Evolutionary conservation across 2,797 vertebrate genomes (phyloP).

Genomic region (Ctenopoma multispine): DNA sequence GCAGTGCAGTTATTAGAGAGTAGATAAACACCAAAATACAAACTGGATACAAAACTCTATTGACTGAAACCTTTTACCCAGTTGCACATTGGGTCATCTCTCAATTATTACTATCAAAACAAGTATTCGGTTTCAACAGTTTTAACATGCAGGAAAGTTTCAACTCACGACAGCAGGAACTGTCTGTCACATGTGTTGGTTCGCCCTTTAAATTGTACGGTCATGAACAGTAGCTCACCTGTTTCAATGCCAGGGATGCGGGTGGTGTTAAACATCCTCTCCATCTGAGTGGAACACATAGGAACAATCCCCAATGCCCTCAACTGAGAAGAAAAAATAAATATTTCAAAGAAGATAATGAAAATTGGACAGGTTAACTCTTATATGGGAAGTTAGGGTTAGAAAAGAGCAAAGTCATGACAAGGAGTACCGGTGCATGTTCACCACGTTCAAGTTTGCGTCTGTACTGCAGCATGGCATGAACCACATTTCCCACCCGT

Average conservation of each 20-base stretch:
- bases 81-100: background rate
- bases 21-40: background rate
- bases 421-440: constrained; percentile 86
- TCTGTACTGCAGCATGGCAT: constrained; percentile 92
- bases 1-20: background rate
- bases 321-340: constrained; percentile 75
- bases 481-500: constrained; percentile 89
- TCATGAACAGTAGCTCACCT: constrained; percentile 76
- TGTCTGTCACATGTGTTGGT: background rate
- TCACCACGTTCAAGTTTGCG: constrained; percentile 93
- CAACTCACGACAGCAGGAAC: background rate
- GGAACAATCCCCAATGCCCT: constrained; percentile 91
- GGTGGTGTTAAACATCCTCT: constrained; percentile 96
- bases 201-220: background rate
- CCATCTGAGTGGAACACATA: constrained; percentile 95
- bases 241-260: constrained; percentile 92
- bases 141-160: background rate
- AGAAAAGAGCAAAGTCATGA: no score
- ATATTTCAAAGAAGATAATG: background rate
- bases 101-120: background rate
- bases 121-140: no score
- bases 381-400: background rate
- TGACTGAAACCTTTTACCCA: background rate
- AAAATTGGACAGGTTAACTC: background rate
- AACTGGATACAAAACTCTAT: background rate